Percentiles rank a stretch among this genome's conserved stretches.
These are phyloP conservation scores for Cinara cedri DNA, from an alignment of 2,888 invertebrate species.

Conservation along the genomic window DNA sequence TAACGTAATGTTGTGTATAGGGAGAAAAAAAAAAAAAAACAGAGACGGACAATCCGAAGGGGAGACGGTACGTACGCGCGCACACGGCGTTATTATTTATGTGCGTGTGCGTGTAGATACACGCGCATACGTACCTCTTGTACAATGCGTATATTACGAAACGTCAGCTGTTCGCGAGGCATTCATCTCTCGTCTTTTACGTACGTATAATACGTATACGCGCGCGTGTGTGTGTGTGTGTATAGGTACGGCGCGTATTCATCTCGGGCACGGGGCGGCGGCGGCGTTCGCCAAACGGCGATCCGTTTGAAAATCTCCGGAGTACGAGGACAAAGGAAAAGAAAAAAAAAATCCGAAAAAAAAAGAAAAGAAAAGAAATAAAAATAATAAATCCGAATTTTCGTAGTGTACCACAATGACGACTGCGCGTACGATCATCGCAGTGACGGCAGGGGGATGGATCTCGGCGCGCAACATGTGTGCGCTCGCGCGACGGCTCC, in stretches of 20 bases:
- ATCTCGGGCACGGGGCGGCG: neutral
- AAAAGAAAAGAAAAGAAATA: neutral
- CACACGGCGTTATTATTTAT: neutral
- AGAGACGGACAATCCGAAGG: too few relatives aligned
- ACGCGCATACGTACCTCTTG: too few relatives aligned
- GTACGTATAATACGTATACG: neutral
- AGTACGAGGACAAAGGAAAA: constrained; percentile 20
- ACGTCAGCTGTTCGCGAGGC: too few relatives aligned
- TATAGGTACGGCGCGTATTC: neutral
- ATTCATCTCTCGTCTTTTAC: neutral
- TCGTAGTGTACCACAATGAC: neutral
- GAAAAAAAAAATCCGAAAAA: neutral
- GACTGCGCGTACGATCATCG: too few relatives aligned
- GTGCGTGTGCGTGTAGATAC: too few relatives aligned
- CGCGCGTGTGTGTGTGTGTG: too few relatives aligned
- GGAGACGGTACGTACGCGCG: too few relatives aligned
- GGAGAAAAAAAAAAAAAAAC: too few relatives aligned
- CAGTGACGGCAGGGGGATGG: neutral
- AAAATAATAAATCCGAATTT: constrained; percentile 10
- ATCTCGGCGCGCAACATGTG: constrained; percentile 41
- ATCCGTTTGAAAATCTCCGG: constrained; percentile 19
- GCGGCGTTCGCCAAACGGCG: neutral
- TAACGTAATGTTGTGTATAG: too few relatives aligned
- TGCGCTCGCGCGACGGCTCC: constrained; percentile 15
- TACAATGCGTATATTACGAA: too few relatives aligned